A percentile compares a stretch with the other conserved stretches of the same genome.
These are phyloP conservation scores for Danaus chrysippus DNA, from an alignment of 2,888 invertebrate species.

Conservation along the genomic window DNA sequence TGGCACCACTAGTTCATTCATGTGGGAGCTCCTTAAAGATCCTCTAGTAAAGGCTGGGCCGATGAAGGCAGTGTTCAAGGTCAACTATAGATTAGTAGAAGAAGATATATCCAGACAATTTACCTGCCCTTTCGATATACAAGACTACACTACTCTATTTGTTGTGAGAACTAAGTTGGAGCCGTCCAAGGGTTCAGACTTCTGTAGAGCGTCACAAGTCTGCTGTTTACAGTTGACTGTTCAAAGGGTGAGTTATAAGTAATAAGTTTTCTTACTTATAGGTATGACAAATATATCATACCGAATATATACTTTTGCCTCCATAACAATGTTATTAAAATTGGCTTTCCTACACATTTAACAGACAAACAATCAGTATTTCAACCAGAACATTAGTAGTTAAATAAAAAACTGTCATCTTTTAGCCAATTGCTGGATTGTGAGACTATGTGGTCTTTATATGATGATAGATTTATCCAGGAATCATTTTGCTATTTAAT, in stretches of 20 bases:
- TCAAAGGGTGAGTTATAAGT: constrained; percentile 69
- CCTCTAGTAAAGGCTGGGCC: constrained; percentile 79
- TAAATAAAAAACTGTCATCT: too few relatives aligned
- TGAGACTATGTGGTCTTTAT: too few relatives aligned
- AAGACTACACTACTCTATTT: constrained; percentile 92
- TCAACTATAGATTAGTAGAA: constrained; percentile 52
- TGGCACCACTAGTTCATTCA: constrained; percentile 87
- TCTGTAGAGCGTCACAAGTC: constrained; percentile 93
- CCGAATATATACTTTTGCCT: neutral
- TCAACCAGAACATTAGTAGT: too few relatives aligned
- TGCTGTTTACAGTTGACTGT: constrained; percentile 89
- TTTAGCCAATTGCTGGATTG: too few relatives aligned
- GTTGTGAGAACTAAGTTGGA: constrained; percentile 88
- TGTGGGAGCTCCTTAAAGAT: constrained; percentile 89
- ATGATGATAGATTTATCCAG: too few relatives aligned
- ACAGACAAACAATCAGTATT: too few relatives aligned
- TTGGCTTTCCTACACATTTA: too few relatives aligned
- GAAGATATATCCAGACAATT: constrained; percentile 67
- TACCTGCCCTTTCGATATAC: constrained; percentile 87
- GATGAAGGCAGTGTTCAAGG: constrained; percentile 66
- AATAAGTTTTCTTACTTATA: neutral
- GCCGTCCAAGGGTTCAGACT: constrained; percentile 88
- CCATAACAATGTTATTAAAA: too few relatives aligned
- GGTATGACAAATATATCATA: neutral
- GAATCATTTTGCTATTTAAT: too few relatives aligned